Conservation (phyloP, 2,797 vertebrate genomes). For the Myotis findleyi region DNA sequence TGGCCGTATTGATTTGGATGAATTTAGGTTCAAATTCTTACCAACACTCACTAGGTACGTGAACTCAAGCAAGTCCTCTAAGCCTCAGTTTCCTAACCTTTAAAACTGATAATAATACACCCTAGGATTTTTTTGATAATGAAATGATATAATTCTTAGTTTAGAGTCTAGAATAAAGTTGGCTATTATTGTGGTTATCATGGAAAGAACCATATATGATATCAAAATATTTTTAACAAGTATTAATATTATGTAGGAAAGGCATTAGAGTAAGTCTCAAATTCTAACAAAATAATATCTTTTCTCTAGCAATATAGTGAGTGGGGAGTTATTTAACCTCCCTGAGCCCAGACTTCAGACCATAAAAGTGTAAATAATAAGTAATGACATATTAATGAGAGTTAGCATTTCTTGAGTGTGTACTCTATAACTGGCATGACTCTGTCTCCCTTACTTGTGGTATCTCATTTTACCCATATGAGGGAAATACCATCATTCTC, state of each 20-base stretch:
- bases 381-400: neutral
- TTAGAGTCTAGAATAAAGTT: neutral
- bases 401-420: neutral
- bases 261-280: neutral
- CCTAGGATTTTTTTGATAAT: neutral
- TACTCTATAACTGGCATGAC: neutral
- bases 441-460: neutral
- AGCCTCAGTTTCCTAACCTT: neutral
- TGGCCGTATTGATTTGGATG: neutral
- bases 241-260: neutral
- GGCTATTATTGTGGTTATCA: neutral
- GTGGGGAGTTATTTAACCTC: neutral
- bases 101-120: neutral
- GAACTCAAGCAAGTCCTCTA: neutral
- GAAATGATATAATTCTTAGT: constrained; percentile 1
- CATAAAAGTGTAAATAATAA: constrained; percentile 35
- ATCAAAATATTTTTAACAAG: constrained; percentile 25
- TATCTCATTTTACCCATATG: neutral
- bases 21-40: neutral
- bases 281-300: neutral
- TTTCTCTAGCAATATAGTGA: neutral
- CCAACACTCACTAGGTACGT: neutral
- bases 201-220: neutral
- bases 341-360: neutral
- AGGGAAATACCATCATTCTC: neutral